Evolutionary conservation across 2,888 invertebrate species (phyloP).

Genomic region (Apotomis capreana): DNA sequence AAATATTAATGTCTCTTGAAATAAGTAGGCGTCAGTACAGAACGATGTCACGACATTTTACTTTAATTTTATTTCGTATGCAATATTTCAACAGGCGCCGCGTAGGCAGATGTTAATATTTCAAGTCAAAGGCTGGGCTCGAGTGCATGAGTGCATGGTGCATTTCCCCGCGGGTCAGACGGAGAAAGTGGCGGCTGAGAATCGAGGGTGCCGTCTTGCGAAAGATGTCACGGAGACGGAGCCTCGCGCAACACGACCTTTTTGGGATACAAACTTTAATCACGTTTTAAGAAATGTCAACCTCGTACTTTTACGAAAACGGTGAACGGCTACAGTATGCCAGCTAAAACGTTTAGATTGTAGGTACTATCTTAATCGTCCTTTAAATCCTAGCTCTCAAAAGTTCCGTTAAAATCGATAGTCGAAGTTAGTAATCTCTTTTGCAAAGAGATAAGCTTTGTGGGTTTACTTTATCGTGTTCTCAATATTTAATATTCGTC

Average conservation of each 20-base stretch:
- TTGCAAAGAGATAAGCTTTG: slow-evolving; percentile 63
- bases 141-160: slow-evolving; percentile 53
- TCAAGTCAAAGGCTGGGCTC: slow-evolving; percentile 40
- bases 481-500: slow-evolving; percentile 60
- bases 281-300: slow-evolving; percentile 26
- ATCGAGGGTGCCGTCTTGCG: slow-evolving; percentile 71
- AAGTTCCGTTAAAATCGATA: slow-evolving; percentile 64
- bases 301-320: slow-evolving; percentile 7
- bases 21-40: slow-evolving; percentile 11
- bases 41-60: slow-evolving; percentile 29
- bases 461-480: slow-evolving; percentile 58
- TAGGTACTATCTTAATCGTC: slow-evolving; percentile 55
- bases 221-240: slow-evolving; percentile 55
- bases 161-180: slow-evolving; percentile 60
- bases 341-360: slow-evolving; percentile 42
- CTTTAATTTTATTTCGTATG: slow-evolving; percentile 23
- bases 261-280: slow-evolving; percentile 49
- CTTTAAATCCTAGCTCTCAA: slow-evolving; percentile 54
- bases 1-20: slow-evolving; percentile 28
- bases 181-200: slow-evolving; percentile 70
- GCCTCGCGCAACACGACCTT: slow-evolving; percentile 55
- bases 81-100: slow-evolving; percentile 29
- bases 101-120: slow-evolving; percentile 40
- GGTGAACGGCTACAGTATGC: slow-evolving; percentile 4
- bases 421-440: slow-evolving; percentile 65